Evolutionary conservation across 2,113 vertebrate genomes (phyloP).

Genomic region (Corvus hawaiiensis): DNA sequence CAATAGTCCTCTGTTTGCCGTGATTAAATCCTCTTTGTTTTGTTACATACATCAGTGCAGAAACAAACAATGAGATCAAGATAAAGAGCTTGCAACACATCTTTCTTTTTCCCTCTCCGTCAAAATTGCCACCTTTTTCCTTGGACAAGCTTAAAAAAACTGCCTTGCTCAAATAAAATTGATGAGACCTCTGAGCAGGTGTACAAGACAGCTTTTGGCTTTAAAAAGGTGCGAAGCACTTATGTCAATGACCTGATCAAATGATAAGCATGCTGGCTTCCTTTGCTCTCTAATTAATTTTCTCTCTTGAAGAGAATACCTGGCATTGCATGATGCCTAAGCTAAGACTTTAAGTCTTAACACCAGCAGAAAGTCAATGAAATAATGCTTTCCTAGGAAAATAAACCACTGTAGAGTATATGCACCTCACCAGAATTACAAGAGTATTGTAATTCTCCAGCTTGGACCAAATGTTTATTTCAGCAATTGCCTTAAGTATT

Average conservation of each 20-base stretch:
- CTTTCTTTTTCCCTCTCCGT: conserved; percentile 40
- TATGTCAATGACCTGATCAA: conserved; percentile 73
- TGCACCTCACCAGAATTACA: neutral
- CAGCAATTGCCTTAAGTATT: conserved; percentile 26
- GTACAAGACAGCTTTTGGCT: conserved; percentile 68
- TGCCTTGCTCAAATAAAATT: conserved; percentile 66
- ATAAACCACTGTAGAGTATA: neutral
- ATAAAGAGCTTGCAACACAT: conserved; percentile 70
- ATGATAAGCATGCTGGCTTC: conserved; percentile 69
- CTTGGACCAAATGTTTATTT: conserved; percentile 30
- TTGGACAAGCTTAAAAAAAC: conserved; percentile 66
- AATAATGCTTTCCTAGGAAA: neutral
- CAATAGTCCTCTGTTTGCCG: conserved; percentile 75
- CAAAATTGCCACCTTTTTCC: conserved; percentile 63
- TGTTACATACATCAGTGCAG: conserved; percentile 71
- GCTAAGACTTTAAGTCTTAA: conserved; percentile 20
- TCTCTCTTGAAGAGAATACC: conserved; percentile 53
- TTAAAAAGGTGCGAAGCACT: conserved; percentile 71
- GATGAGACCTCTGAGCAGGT: conserved; percentile 73
- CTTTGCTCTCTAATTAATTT: conserved; percentile 73
- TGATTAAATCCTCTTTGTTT: conserved; percentile 82
- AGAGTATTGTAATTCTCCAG: neutral
- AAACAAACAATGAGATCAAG: conserved; percentile 78
- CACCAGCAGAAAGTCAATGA: neutral
- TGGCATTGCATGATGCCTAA: conserved; percentile 31